Evolutionary conservation across 2,113 vertebrate species (phyloP), one percentile per base, ranked within the genome.

Genomic region (Triplophysa tibetana): DNA sequence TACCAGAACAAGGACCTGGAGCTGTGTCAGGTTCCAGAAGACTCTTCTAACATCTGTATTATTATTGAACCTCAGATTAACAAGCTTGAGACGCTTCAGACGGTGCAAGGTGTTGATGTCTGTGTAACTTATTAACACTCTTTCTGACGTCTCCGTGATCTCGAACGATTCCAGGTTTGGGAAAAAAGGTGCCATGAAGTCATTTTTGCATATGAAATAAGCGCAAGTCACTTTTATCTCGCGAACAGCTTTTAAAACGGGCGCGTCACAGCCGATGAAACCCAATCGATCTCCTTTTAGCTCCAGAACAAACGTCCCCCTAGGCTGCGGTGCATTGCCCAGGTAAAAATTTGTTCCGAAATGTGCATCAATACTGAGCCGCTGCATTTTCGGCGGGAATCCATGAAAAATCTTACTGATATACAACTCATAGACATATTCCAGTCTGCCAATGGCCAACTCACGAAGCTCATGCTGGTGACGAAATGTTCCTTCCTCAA

Each of bases 21-120:
- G 84, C 48, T 43, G 67, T 1, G 72, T 82, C 23, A 87, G 62
- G 65, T 84, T 85, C 62, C 75, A 61, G 70, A 84, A 84, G 56
- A 56, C 54, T 4, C 56, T 12, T 4, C 10, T 29, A 2, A 66
- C n/a, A 56, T 85, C 72, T 21, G 75, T 79, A 26, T 60, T 48
- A 26, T 81, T 82, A 7, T 13, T 58, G 58, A 87, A 85, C 52
- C 77, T 82, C 41, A 87, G 63, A 16, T 84, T 75, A 62, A 26
- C 33, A 19, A 87, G 75, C 67, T 85, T 87, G 33, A 87, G 80
- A 19, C 56, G 78, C 65, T 85, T 84, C n/a, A 85, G 78, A 14
- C 64, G 45, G 26, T 23, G 66, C 41, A 85, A 58, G 1, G 41
- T 61, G 56, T 52, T 84, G 56, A 87, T 82, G 52, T 16, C 29